phyloP scores from a whole-genome alignment of 2,113 vertebrate genomes.

The Heliornis fulica region DNA sequence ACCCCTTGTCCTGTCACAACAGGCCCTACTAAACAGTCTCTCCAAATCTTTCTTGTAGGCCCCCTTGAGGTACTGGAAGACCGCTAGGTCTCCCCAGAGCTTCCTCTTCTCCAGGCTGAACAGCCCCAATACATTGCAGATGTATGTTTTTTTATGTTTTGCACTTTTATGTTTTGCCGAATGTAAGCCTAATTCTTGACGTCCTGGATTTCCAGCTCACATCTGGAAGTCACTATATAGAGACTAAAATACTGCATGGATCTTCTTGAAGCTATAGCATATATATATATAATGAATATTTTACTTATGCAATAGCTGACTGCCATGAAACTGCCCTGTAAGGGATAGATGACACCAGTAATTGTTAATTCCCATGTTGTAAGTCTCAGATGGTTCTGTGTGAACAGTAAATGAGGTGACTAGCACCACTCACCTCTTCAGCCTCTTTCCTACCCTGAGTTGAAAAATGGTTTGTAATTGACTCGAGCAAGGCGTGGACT shows the following conservation, averaged over 20 bases:
- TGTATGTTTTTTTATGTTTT: too few species aligned
- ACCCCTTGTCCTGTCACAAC: too few species aligned
- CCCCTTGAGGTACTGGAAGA: too few species aligned
- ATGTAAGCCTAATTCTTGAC: not conserved
- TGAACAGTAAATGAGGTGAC: not conserved
- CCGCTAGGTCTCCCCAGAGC: too few species aligned
- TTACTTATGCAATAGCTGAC: not conserved
- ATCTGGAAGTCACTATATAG: not conserved
- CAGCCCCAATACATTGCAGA: too few species aligned
- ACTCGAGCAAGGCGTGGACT: not conserved
- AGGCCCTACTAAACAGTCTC: too few species aligned
- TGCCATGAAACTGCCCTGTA: not conserved
- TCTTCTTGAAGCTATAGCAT: not conserved
- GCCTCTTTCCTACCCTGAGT: not conserved
- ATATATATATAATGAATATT: not conserved
- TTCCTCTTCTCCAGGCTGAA: too few species aligned
- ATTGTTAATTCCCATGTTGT: not conserved
- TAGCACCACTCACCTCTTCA: not conserved
- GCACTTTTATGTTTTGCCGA: not conserved
- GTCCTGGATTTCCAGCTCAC: not conserved
- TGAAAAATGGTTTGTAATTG: constrained; percentile 26
- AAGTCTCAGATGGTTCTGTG: not conserved
- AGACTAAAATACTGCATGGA: not conserved
- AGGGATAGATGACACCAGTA: not conserved
- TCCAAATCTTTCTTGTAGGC: too few species aligned